A percentile compares a stretch with the other conserved stretches of the same genome.
phyloP scores from a whole-genome alignment of 1,140 invertebrate species.

The Aphelenchoides avenae region DNA sequence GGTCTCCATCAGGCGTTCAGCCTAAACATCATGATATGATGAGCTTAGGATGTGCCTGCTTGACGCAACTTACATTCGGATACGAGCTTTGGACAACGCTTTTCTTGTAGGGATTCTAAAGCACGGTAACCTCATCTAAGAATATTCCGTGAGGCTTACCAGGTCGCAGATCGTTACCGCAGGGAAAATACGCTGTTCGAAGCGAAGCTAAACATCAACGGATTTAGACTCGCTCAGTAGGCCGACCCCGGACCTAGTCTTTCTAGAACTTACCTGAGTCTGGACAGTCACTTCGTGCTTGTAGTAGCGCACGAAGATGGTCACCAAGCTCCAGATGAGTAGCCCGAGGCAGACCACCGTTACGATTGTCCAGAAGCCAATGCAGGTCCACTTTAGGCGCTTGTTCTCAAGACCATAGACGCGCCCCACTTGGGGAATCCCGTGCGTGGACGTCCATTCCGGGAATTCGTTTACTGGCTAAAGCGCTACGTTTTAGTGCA shows the following conservation, averaged over 20 bases:
- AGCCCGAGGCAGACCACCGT: constrained; percentile 29
- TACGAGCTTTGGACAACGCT: background rate
- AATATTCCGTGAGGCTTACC: constrained; percentile 11
- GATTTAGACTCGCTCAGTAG: too few relatives aligned
- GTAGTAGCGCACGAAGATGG: constrained; percentile 33
- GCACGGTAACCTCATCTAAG: background rate
- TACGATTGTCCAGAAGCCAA: constrained; percentile 31
- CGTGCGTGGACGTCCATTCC: too few relatives aligned
- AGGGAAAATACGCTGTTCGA: constrained; percentile 35
- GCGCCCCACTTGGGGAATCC: too few relatives aligned
- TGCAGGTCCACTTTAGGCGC: too few relatives aligned
- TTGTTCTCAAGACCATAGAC: too few relatives aligned
- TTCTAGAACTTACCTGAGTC: constrained; percentile 24
- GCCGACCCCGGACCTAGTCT: constrained; percentile 5
- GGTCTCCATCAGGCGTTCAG: constrained; percentile 31
- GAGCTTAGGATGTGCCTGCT: background rate
- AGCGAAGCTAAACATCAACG: constrained; percentile 25
- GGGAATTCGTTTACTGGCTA: too few relatives aligned
- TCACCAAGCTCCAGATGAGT: constrained; percentile 31
- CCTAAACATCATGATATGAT: constrained; percentile 7
- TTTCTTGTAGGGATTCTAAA: too few relatives aligned
- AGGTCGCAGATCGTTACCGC: too few relatives aligned
- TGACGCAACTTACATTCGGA: background rate
- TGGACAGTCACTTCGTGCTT: constrained; percentile 23
- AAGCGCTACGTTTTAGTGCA: too few relatives aligned